phyloP scores from a whole-genome alignment of 2,797 vertebrate genomes.

The Tokudaia muenninki region DNA sequence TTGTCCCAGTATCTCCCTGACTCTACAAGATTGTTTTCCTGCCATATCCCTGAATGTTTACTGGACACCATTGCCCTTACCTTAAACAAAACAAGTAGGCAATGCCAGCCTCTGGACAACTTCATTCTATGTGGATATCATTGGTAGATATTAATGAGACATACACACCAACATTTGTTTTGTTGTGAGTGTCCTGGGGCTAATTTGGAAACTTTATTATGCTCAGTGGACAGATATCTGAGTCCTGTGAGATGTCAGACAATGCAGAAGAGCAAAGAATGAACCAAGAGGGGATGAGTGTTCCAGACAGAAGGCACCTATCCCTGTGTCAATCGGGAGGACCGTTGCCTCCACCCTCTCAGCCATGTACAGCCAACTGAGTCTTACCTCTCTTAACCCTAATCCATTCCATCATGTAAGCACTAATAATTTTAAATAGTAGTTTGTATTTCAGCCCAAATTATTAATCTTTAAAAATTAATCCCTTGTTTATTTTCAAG shows the following conservation, averaged over 20 bases:
- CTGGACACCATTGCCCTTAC: background rate
- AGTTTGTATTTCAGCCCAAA: conserved; percentile 33
- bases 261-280: background rate
- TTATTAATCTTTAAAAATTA: conserved; percentile 53
- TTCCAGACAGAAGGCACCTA: background rate
- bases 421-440: background rate
- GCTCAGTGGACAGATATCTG: conserved; percentile 1
- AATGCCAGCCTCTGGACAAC: background rate
- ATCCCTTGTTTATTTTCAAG: background rate
- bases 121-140: background rate
- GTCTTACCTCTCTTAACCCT: background rate
- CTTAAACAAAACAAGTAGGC: conserved; percentile 29
- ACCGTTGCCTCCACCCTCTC: background rate
- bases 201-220: conserved; percentile 14
- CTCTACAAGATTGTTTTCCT: no score
- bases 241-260: background rate
- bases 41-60: background rate
- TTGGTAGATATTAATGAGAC: background rate
- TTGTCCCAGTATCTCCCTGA: background rate
- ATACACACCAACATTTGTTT: background rate
- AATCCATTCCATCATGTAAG: background rate
- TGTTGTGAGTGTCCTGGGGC: background rate
- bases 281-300: background rate
- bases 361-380: background rate
- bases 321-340: background rate